Percentiles rank a stretch among this genome's conserved stretches.
phyloP scores from a whole-genome alignment of 2,113 vertebrate species.

The Protobothrops mucrosquamatus region DNA sequence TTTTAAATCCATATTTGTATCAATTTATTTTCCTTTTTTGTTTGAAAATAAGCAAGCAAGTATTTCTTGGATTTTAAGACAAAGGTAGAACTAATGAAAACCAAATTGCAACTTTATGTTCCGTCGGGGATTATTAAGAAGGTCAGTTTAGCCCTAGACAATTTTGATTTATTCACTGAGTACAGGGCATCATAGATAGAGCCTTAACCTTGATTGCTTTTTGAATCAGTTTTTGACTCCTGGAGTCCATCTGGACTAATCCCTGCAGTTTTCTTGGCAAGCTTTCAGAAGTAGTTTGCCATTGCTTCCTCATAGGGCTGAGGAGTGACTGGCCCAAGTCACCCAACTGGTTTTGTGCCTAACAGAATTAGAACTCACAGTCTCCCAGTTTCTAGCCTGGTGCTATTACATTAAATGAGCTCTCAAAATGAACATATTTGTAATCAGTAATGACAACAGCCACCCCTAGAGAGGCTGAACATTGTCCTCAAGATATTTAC shows the following conservation, averaged over 20 bases:
- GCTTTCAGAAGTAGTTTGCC: neutral
- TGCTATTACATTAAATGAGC: neutral
- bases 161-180: no score
- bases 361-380: neutral
- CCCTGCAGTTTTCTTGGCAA: neutral
- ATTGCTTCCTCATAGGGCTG: neutral
- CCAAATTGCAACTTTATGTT: no score
- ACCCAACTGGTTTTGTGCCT: neutral
- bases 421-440: neutral
- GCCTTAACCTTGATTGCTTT: no score
- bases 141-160: no score
- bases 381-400: neutral
- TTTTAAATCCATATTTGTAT: neutral
- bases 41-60: neutral
- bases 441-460: neutral
- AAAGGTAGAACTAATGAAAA: no score
- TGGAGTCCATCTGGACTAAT: neutral
- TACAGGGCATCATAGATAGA: no score
- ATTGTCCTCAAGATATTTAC: neutral
- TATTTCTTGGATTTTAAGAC: no score
- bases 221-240: neutral
- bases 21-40: neutral
- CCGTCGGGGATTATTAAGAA: no score
- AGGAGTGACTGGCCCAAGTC: neutral
- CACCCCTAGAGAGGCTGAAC: neutral